Conservation (phyloP, 2,888 invertebrate genomes). For the Agrochola lychnidis region DNA sequence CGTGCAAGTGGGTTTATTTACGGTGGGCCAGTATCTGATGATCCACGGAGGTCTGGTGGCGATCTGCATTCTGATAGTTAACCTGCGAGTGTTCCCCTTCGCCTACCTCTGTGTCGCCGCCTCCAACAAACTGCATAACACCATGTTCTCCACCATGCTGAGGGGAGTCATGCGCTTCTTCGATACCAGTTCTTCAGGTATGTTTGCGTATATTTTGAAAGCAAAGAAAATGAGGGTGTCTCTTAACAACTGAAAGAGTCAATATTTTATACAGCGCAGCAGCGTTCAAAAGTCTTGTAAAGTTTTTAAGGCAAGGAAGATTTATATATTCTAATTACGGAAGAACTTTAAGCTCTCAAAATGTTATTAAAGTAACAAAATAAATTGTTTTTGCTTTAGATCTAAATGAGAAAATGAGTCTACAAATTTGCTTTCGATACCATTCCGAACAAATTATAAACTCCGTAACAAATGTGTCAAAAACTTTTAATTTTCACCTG, state of each 20-base stretch:
- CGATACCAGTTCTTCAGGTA: conserved; percentile 94
- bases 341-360: neutral
- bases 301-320: neutral
- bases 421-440: neutral
- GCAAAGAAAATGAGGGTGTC: neutral
- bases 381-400: neutral
- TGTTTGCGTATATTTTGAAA: neutral
- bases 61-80: conserved; percentile 89
- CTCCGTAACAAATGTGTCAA: too few species aligned
- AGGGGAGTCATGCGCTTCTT: conserved; percentile 92
- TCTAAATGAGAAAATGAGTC: neutral
- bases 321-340: neutral
- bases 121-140: conserved; percentile 93
- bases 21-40: conserved; percentile 89
- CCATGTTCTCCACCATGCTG: conserved; percentile 92
- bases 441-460: conserved; percentile 1
- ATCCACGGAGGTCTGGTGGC: conserved; percentile 91
- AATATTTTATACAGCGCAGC: neutral
- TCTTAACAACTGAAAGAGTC: neutral
- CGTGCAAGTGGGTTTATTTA: conserved; percentile 82
- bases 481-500: neutral
- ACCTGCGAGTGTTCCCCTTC: conserved; percentile 92
- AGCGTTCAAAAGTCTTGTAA: neutral
- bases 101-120: conserved; percentile 92
- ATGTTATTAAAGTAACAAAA: neutral